phyloP scores from a whole-genome alignment of 2,113 vertebrate species.

The Willisornis vidua region DNA sequence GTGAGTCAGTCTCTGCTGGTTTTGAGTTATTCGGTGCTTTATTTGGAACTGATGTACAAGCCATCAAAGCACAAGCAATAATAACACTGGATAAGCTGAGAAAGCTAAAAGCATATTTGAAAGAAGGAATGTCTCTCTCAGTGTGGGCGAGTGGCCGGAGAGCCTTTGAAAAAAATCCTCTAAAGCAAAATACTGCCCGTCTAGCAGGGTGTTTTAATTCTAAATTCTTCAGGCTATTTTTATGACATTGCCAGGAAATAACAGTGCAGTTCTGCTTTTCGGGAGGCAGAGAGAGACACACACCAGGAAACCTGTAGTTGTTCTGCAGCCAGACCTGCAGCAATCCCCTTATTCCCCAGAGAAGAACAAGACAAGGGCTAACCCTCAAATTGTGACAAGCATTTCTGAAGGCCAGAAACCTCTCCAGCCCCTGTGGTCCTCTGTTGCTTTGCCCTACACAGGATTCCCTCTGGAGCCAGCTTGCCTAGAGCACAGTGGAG shows the following conservation, averaged over 20 bases:
- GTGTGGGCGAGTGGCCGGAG: not conserved
- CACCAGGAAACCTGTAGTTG: not conserved
- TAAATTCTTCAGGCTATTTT: not conserved
- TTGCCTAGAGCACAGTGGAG: not conserved
- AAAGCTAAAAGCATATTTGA: not conserved
- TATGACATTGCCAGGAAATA: slow-evolving; percentile 1
- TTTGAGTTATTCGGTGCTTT: not conserved
- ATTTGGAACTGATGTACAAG: not conserved
- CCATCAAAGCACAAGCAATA: not conserved
- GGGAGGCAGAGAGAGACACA: slow-evolving; percentile 24
- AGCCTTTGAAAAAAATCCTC: not conserved
- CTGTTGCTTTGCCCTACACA: rapidly evolving
- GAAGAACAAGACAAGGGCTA: not conserved
- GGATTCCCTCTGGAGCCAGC: not conserved
- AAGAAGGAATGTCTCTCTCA: not conserved
- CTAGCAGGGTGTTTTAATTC: slow-evolving; percentile 33
- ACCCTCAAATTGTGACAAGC: rapidly evolving
- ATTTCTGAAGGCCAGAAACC: not conserved
- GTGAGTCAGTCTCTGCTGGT: not conserved
- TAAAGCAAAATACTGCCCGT: slow-evolving; percentile 14
- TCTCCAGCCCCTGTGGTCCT: rapidly evolving
- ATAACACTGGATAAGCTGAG: not conserved
- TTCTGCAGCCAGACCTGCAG: not conserved
- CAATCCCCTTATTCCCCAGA: rapidly evolving
- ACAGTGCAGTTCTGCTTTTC: not conserved